Evolutionary conservation across 2,113 vertebrate species (phyloP), one percentile per base, ranked within the genome.

Genomic region (Xiphorhynchus elegans): DNA sequence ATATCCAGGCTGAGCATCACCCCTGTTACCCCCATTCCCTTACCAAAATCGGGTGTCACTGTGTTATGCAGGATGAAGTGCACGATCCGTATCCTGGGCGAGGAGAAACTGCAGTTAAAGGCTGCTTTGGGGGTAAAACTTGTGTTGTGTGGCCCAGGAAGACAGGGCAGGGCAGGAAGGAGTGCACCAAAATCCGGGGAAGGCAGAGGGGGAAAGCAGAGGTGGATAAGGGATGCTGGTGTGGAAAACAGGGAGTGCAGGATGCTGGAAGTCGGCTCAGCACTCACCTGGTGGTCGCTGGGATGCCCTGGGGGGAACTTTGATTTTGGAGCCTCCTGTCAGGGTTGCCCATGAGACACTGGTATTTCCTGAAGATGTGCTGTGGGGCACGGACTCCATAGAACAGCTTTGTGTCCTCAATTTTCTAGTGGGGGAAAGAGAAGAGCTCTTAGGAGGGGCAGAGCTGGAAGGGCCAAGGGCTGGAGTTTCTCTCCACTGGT

Each of bases 81-180:
- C 64, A 99, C 98, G 0, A 99, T 97, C 80, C 98, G 97, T 92
- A 99, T 99, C 95, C 99, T 99, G 95, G 94, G 19, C 11, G 15
- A 58, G 16, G 37, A 87, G 88, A 80, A 86, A 53, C 16, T 2
- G 5, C 5, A 35, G n/a, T 79, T 78, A 87, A 33, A 59, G 40
- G 20, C 68, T 75, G 68, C 55, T 37, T 21, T 21, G 50, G 55
- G 40, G 25, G 50, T 52, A 52, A 17, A 55, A 2, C 6, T 29
- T 9, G 67, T 33, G 52, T 9, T 21, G 44, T n/a, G 53, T 13
- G 60, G 68, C 25, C 39, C 37, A 58, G 73, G 29, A 28, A 33
- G 70, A 24, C 2, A 11, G 28, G 47, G 47, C n/a, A 72, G 59
- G 39, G 50, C 42, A 31, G 40, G 21, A 28, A 40, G 29, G 35